Evolutionary conservation across 2,888 invertebrate genomes (phyloP).

Genomic region (Pycnomerus fuliginosus): DNA sequence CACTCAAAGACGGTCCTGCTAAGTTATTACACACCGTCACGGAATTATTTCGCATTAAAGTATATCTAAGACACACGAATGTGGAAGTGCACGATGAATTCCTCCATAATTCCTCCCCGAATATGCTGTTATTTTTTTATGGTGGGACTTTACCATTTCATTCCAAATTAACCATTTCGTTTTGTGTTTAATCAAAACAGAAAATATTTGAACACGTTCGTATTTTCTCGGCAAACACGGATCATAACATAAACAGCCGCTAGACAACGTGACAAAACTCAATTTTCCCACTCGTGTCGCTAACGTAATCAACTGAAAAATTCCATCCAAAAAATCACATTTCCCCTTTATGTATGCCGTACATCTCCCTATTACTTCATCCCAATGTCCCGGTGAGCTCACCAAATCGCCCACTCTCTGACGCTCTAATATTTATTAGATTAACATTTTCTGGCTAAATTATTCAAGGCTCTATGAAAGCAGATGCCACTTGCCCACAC

Average conservation of each 20-base stretch:
- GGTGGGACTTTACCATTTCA: conserved; percentile 12
- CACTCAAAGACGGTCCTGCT: too few relatives aligned
- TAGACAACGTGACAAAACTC: conserved; percentile 47
- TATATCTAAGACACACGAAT: too few relatives aligned
- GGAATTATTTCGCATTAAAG: conserved; percentile 30
- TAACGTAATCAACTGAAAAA: conserved; percentile 26
- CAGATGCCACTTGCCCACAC: too few relatives aligned
- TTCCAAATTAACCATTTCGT: conserved; percentile 37
- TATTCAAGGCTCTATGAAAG: too few relatives aligned
- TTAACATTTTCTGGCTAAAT: too few relatives aligned
- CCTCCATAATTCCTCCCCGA: too few relatives aligned
- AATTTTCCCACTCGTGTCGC: conserved; percentile 39
- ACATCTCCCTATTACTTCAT: conserved; percentile 8
- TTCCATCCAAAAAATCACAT: conserved; percentile 6
- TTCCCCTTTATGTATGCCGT: conserved; percentile 2
- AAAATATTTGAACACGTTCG: conserved; percentile 43
- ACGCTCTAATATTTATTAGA: too few relatives aligned
- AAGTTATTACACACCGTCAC: conserved; percentile 38
- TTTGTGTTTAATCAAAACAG: conserved; percentile 44
- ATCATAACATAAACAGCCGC: conserved; percentile 40
- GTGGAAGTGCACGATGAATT: too few relatives aligned
- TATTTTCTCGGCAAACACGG: conserved; percentile 35
- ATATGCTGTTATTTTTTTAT: too few relatives aligned
- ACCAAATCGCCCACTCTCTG: too few relatives aligned
- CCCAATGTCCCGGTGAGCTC: conserved; percentile 1